These are phyloP conservation scores for Catonia carolina DNA, from an alignment of 2,888 invertebrate species.

Conservation along the genomic window DNA sequence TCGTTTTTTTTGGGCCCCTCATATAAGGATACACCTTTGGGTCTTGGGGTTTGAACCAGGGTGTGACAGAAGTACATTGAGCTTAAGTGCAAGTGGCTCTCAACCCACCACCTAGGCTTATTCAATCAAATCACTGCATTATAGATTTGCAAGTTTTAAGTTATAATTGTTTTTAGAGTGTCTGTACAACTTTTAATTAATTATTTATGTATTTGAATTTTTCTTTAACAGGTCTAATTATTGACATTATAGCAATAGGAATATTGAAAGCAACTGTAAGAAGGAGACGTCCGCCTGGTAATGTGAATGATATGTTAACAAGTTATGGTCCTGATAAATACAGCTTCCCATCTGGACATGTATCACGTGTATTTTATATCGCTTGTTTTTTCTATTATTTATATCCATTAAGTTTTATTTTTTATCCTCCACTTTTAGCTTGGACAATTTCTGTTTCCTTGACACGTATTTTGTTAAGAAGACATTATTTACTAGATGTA, in stretches of 20 bases:
- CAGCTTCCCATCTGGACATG: slow-evolving; percentile 85
- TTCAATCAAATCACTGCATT: too few relatives aligned
- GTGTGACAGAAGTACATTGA: too few relatives aligned
- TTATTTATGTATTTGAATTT: too few relatives aligned
- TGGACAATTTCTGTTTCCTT: slow-evolving; percentile 70
- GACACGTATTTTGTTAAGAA: slow-evolving; percentile 72
- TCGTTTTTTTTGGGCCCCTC: too few relatives aligned
- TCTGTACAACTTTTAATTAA: too few relatives aligned
- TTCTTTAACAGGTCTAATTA: slow-evolving; percentile 56
- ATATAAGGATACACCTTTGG: too few relatives aligned
- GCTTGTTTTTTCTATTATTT: slow-evolving; percentile 62
- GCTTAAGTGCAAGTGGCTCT: too few relatives aligned
- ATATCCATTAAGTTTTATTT: slow-evolving; percentile 49
- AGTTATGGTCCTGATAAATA: slow-evolving; percentile 78
- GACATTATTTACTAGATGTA: slow-evolving; percentile 86
- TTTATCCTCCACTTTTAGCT: slow-evolving; percentile 56
- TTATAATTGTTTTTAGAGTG: too few relatives aligned
- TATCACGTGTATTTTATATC: slow-evolving; percentile 74
- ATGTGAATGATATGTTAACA: slow-evolving; percentile 58
- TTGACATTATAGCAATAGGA: slow-evolving; percentile 74
- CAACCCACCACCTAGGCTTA: too few relatives aligned
- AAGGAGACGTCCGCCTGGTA: slow-evolving; percentile 64
- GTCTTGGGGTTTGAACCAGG: too few relatives aligned
- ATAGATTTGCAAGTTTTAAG: too few relatives aligned
- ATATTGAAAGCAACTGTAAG: slow-evolving; percentile 69